Percentiles rank a stretch among this genome's conserved stretches.
Conservation (phyloP, 2,797 vertebrate genomes). For the Micromesistius poutassou region DNA sequence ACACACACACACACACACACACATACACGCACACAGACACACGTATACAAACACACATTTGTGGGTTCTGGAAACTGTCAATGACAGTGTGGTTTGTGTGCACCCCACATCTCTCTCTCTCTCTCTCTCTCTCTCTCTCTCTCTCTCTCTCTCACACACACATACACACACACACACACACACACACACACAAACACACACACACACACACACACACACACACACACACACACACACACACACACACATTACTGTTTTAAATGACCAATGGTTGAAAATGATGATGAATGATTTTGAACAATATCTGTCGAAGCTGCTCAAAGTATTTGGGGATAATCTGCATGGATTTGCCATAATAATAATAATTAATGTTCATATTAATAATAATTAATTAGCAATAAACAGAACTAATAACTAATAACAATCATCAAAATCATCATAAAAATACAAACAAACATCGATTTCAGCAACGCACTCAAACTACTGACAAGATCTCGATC, state of each 20-base stretch:
- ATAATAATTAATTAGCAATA: not conserved
- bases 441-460: not conserved
- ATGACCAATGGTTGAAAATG: not conserved
- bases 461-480: not conserved
- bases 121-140: not conserved
- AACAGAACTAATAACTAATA: not conserved
- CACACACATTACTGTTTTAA: constrained; percentile 5
- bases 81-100: constrained; percentile 41
- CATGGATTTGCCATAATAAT: not conserved
- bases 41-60: constrained; percentile 23
- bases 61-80: constrained; percentile 61
- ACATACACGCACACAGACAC: constrained; percentile 12
- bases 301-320: not conserved
- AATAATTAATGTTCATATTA: not conserved
- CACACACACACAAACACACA: not conserved
- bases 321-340: not conserved
- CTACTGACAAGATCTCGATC: not conserved
- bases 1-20: not conserved
- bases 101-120: not conserved
- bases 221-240: constrained; percentile 9
- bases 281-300: no score
- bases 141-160: not conserved
- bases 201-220: constrained; percentile 6
- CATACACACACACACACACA: constrained; percentile 25
- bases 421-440: not conserved